Percentiles rank a stretch among this genome's conserved stretches.
Conservation (phyloP, 1,140 invertebrate genomes). For the Tetranychus cinnabarinus region DNA sequence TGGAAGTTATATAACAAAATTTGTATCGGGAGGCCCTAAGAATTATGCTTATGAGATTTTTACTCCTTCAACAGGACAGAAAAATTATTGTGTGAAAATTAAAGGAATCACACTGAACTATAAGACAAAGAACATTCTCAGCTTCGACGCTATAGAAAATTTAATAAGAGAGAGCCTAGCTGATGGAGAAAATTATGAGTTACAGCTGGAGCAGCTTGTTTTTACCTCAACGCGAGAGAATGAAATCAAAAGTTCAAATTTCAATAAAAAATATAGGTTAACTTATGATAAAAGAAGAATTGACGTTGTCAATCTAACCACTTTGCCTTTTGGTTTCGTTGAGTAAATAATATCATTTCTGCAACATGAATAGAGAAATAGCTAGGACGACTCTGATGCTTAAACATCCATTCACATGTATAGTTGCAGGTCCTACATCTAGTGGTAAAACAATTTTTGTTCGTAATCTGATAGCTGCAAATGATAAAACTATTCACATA, state of each 20-base stretch:
- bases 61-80: neutral
- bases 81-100: neutral
- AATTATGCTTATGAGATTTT: neutral
- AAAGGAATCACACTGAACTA: neutral
- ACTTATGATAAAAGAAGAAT: neutral
- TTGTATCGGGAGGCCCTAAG: neutral
- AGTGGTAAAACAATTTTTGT: neutral
- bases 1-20: neutral
- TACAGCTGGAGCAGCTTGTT: neutral
- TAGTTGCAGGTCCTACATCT: neutral
- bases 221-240: neutral
- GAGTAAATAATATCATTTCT: too few relatives aligned
- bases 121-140: neutral
- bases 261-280: neutral
- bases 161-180: neutral
- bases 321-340: neutral
- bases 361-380: too few relatives aligned
- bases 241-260: neutral
- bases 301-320: neutral
- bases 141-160: neutral
- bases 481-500: neutral
- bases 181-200: neutral
- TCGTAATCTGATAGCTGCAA: neutral
- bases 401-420: neutral
- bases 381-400: neutral